Evolutionary conservation across 2,888 invertebrate species (phyloP).

Genomic region (Dyspetes luteomarginatus): DNA sequence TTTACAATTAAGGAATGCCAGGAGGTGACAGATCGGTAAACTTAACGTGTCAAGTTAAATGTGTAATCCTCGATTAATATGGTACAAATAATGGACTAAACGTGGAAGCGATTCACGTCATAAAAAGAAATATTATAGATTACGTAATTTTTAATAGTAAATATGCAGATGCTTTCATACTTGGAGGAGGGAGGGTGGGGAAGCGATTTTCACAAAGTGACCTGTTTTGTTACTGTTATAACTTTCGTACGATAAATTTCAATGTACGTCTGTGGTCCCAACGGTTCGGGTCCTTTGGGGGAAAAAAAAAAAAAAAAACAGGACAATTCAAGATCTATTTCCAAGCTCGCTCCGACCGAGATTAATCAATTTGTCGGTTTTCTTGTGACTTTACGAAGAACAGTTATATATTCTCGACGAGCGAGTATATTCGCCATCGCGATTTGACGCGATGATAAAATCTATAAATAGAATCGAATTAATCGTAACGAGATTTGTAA

Average conservation of each 20-base stretch:
- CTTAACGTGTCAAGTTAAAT: conserved; percentile 43
- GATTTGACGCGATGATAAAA: conserved; percentile 38
- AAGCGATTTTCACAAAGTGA: conserved; percentile 34
- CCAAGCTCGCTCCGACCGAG: neutral
- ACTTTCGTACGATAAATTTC: conserved; percentile 41
- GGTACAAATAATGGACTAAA: conserved; percentile 65
- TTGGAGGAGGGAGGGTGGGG: neutral
- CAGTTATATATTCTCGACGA: conserved; percentile 17
- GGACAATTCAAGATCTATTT: neutral
- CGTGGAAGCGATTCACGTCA: conserved; percentile 42
- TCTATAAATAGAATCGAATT: conserved; percentile 35
- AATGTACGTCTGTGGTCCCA: conserved; percentile 55
- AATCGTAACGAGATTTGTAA: conserved; percentile 61
- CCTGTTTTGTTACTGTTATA: conserved; percentile 26
- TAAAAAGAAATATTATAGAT: conserved; percentile 30
- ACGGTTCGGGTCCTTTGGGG: conserved; percentile 32
- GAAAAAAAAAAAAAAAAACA: neutral
- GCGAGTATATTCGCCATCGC: conserved; percentile 9
- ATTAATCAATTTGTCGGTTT: neutral
- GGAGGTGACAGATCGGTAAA: conserved; percentile 33
- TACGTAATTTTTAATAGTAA: conserved; percentile 24
- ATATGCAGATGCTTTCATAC: conserved; percentile 15
- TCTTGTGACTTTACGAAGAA: neutral
- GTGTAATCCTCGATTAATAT: conserved; percentile 64
- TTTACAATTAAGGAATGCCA: conserved; percentile 50